Conservation (phyloP, 1,140 invertebrate species). For the Brachionus rotundiformis region DNA sequence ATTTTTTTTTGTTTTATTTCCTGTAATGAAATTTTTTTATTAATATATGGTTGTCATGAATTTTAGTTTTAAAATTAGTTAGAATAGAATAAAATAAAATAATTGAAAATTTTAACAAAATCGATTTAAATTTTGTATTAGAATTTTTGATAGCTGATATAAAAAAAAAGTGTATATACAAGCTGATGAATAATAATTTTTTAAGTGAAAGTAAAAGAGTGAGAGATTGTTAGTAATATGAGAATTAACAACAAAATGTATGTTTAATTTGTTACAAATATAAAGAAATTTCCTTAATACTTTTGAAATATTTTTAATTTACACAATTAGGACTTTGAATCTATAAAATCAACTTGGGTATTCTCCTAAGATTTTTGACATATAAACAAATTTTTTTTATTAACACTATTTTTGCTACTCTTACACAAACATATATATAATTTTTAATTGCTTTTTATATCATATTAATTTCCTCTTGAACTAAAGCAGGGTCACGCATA, state of each 20-base stretch:
- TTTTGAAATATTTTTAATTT: not conserved
- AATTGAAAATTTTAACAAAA: not conserved
- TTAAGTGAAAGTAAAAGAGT: not conserved
- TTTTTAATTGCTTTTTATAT: not conserved
- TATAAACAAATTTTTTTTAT: not conserved
- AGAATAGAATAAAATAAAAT: not conserved
- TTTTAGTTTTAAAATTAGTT: not conserved
- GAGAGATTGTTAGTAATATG: not conserved
- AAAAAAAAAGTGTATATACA: not conserved
- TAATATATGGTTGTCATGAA: conserved; percentile 24
- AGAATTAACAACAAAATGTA: conserved; percentile 11
- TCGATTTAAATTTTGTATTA: not conserved
- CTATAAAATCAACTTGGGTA: not conserved
- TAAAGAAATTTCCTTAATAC: not conserved
- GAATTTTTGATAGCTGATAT: not conserved
- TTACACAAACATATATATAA: not conserved
- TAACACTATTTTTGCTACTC: not conserved
- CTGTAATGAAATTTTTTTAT: not conserved
- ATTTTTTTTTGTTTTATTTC: conserved; percentile 1
- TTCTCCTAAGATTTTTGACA: not conserved
- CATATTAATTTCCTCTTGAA: not conserved
- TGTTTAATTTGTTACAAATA: conserved; percentile 2
- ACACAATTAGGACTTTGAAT: not conserved
- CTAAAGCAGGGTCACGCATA: not conserved
- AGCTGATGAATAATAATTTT: not conserved